Base-by-base conservation (phyloP, 1,140 invertebrate genomes). In the Orchesella cincta region DNA sequence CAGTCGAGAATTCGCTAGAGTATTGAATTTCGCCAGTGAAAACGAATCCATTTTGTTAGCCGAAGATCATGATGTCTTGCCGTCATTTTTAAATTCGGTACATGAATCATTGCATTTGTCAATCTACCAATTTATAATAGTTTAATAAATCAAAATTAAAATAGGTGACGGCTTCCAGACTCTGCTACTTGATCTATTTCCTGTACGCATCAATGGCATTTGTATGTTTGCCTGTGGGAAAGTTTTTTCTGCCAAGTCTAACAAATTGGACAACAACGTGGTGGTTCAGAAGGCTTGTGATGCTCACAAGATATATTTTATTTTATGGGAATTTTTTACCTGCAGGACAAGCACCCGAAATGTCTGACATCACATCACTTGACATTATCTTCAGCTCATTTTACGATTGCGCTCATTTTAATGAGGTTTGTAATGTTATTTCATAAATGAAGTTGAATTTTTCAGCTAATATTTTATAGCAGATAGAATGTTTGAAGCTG, bases 371-470 rank as follows among this genome's bases (percentile, higher is more conserved):
- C n/a, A 18, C 54, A 18, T 12, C 23, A 23, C 8, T 67, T 3
- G 62, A 67, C 29, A 23, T 14, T 31, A 12, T n/a, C 23, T n/a
- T 67, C 1, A 67, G 28, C 23, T 5, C 3, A 67, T 67, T 67
- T n/a, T 67, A 14, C n/a, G 29, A 2, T 67, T 67, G 62, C 62
- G 62, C 26, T 31, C n/a, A 33, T 67, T 67, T 67, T 62, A 62
- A 62, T n/a, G 23, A 62, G 8, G 23, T 16, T 62, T 28, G 23
- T 5, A 62, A 62, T 62, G 12, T 62, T 14, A 62, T 62, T n/a
- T n/a, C n/a, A 14, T 62, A 62, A 33, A 67, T 12, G 26, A 67
- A 46, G 29, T 33, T 67, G 26, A 31, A 12, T 31, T 8, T 33
- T 29, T 8, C n/a, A 31, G 29, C 8, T 12, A 31, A 62, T 28